Percentiles rank a stretch among this genome's conserved stretches.
These are phyloP conservation scores for Pongo abelii DNA, from an alignment of 2,113 vertebrate genomes.

Conservation along the genomic window DNA sequence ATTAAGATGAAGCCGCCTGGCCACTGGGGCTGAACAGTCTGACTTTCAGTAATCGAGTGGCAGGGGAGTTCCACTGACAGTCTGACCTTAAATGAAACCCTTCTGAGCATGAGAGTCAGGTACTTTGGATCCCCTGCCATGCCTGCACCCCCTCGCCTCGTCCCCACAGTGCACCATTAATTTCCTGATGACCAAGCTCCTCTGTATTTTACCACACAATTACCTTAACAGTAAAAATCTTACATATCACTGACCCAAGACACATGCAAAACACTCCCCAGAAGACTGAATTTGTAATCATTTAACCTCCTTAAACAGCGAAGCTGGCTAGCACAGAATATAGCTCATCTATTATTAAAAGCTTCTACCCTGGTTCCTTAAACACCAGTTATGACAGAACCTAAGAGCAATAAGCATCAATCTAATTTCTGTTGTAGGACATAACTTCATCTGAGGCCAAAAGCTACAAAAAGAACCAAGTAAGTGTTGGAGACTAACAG, in stretches of 20 bases:
- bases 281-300: not conserved
- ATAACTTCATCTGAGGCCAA: not conserved
- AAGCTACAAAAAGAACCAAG: not conserved
- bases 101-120: slow-evolving; percentile 30
- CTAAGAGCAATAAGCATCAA: not conserved
- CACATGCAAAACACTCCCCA: not conserved
- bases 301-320: not conserved
- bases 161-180: not conserved
- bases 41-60: slow-evolving; percentile 27
- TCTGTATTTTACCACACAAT: not conserved
- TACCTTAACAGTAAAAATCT: slow-evolving; percentile 32
- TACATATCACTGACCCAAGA: not conserved
- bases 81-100: not conserved
- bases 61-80: not conserved
- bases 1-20: not conserved
- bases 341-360: not conserved
- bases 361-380: not conserved
- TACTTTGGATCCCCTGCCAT: not conserved
- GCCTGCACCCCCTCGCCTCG: not conserved
- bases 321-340: not conserved
- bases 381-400: not conserved
- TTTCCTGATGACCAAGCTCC: not conserved
- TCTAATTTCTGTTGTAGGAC: not conserved
- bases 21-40: not conserved
- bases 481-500: not conserved